Base-by-base conservation (phyloP, 1,140 invertebrate genomes). In the Doryteuthis pealeii region DNA sequence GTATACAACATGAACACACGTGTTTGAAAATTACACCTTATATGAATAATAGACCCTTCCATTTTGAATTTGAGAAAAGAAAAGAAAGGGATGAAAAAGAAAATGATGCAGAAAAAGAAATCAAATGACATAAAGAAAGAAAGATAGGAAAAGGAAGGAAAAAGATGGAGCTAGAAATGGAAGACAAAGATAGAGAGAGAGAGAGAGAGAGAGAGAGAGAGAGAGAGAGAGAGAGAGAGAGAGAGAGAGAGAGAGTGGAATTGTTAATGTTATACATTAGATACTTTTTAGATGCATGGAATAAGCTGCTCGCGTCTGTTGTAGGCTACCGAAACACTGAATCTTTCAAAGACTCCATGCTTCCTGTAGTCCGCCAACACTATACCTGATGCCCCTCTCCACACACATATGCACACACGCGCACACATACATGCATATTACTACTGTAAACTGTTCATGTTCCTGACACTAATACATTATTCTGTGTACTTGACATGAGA, bases 151-250 rank as follows among this genome's bases (percentile, higher is more conserved):
- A 28, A 68, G 22, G 43, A 65, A 74, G 72, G 67, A 65, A 68
- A 62, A 74, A 45, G 43, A 62, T 66, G 72, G 30, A 15, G n/a
- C 18, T 31, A 35, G 67, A 28, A 43, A 40, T 35, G 31, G 43
- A 31, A 67, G 35, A 43, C 31, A 67, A 33, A 67, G 49, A 67
- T 54, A 73, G 72, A 73, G 33, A 67, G 62, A 67, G 62, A 73
- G 72, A 67, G 62, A 73, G 72, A 73, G 31, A 73, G 72, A 66
- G 49, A 35, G 72, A 67, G 32, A 67, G 72, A 40, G 72, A 67
- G 49, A 73, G 32, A 54, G 73, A 74, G 10, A 74, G 73, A 70
- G n/a, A 74, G 68, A 71, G 14, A 71, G 73, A 70, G 28, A 74
- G 67, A n/a, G n/a, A n/a, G n/a, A n/a, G n/a, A n/a, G n/a, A n/a